phyloP scores from a whole-genome alignment of 2,888 invertebrate genomes.

The Spatulosminthurus flaviceps region DNA sequence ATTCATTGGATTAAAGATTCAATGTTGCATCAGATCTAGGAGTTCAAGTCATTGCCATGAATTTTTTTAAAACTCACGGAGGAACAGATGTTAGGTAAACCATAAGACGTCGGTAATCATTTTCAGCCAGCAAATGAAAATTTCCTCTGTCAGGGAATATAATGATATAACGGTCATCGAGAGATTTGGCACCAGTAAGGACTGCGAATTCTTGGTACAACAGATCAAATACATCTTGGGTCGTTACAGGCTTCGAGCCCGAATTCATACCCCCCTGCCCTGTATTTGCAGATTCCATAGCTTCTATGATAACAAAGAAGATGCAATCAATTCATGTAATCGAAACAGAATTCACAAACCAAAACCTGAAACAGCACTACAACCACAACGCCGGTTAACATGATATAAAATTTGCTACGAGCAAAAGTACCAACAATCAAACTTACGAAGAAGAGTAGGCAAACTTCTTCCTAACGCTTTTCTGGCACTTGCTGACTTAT shows the following conservation, averaged over 20 bases:
- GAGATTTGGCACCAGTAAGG: conserved; percentile 92
- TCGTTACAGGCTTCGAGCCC: conserved; percentile 72
- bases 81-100: conserved; percentile 95
- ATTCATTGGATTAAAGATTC: no score
- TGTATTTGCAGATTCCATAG: conserved; percentile 66
- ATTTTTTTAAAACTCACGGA: conserved; percentile 76
- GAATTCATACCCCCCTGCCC: conserved; percentile 68
- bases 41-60: no score
- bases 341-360: no score
- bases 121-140: conserved; percentile 82
- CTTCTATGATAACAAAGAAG: conserved; percentile 56
- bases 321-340: no score
- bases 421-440: no score
- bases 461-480: conserved; percentile 61
- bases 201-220: conserved; percentile 89
- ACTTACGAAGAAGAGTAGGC: conserved; percentile 62
- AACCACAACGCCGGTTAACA: no score
- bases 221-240: conserved; percentile 77
- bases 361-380: no score
- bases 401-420: no score
- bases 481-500: conserved; percentile 25
- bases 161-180: conserved; percentile 90
- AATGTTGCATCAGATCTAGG: no score
- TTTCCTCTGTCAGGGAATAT: conserved; percentile 94
- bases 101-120: conserved; percentile 90